Percentiles rank a stretch among this genome's conserved stretches.
Evolutionary conservation across 2,888 invertebrate genomes (phyloP).

Genomic region (Galeopsomyia nigrocyanea): DNA sequence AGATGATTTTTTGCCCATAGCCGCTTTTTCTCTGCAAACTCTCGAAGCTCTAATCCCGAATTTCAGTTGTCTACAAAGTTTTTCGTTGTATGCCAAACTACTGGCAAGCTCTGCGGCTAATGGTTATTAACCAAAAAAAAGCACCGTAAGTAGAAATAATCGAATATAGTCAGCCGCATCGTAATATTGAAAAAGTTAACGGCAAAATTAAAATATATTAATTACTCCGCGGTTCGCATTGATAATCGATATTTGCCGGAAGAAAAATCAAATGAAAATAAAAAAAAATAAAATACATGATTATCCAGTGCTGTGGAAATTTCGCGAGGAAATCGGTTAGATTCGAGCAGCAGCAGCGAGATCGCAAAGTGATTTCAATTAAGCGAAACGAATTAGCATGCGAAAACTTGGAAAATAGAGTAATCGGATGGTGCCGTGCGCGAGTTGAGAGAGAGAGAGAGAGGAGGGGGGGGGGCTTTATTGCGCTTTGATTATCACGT

Average conservation of each 20-base stretch:
- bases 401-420: conserved; percentile 20
- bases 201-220: no score
- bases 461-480: no score
- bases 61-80: background rate
- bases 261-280: no score
- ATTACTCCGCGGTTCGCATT: no score
- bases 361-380: conserved; percentile 26
- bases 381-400: conserved; percentile 13
- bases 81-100: background rate
- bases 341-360: background rate
- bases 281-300: no score
- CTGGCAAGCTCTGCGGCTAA: background rate
- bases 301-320: no score
- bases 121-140: no score
- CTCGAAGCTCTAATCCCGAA: background rate
- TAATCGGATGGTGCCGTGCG: background rate
- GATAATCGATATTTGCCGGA: no score
- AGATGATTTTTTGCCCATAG: background rate
- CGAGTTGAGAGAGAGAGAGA: conserved; percentile 1
- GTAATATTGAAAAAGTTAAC: no score
- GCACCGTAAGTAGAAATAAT: no score
- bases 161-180: no score
- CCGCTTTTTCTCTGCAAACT: background rate
- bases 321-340: no score
- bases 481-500: conserved; percentile 60